Base-by-base conservation (phyloP, 2,113 vertebrate species). In the Oenanthe oenanthe region DNA sequence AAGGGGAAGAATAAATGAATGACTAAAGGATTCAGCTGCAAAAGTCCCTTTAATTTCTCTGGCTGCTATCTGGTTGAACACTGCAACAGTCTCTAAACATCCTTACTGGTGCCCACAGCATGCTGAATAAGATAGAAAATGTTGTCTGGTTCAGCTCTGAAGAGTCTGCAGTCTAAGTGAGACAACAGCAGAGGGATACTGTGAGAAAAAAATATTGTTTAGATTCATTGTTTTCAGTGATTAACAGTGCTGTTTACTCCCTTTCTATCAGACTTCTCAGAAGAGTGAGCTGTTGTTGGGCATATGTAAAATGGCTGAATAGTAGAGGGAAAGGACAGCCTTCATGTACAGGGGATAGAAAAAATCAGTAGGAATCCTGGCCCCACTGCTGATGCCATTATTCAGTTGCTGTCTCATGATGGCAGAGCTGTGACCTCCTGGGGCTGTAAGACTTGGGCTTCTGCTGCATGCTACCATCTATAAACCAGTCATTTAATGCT, bases 1-100 rank as follows among this genome's bases (percentile, higher is more conserved):
- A 96, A 94, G 34, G 47, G 63, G 63, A 89, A 94, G 74, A 38
- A 85, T 51, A 92, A 95, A 95, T 51, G 62, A 42, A 92, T 95
- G 92, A 94, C 74, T 82, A 95, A 82, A 78, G 71, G 75, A 92
- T 90, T 94, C 88, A 93, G 78, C 62, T 91, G 81, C 71, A 48
- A 38, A 85, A 58, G 51, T 88, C 47, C 51, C 67, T 71, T 92
- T 73, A 71, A 71, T 93, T 94, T 89, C 74, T 94, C 45, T 82
- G 89, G 7, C 86, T 92, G 89, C 86, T 95, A 54, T 94, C 86
- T 89, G 61, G n/a, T 29, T 70, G 68, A 92, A 58, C 60, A 48
- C 36, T 63, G 63, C 62, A 95, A 60, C 38, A 87, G 54, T 20
- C 73, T 95, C 87, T 57, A 72, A 89, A 89, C 72, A 47, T 85